A percentile compares a stretch with the other conserved stretches of the same genome.
Evolutionary conservation across 1,140 invertebrate genomes (phyloP).

Genomic region (Drosophila subpulchrella): DNA sequence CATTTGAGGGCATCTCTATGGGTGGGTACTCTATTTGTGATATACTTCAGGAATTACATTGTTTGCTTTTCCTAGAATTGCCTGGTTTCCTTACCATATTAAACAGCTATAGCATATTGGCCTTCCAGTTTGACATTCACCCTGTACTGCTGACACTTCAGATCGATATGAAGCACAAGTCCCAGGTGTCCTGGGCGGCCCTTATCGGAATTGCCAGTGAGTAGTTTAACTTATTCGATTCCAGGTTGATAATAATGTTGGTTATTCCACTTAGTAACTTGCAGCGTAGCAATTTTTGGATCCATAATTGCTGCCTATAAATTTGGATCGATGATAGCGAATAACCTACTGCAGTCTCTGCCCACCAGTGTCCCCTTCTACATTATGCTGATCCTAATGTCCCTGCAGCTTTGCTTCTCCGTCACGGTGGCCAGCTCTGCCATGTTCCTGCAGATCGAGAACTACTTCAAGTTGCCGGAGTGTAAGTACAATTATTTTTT

Average conservation of each 20-base stretch:
- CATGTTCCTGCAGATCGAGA: slow-evolving; percentile 90
- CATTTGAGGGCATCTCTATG: slow-evolving; percentile 71
- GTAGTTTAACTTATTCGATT: slow-evolving; percentile 12
- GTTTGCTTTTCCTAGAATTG: slow-evolving; percentile 40
- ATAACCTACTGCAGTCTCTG: slow-evolving; percentile 86
- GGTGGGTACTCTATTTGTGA: slow-evolving; percentile 28
- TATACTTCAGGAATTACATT: background rate
- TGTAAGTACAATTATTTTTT: slow-evolving; percentile 81
- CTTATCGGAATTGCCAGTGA: slow-evolving; percentile 88
- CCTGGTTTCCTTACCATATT: slow-evolving; percentile 85
- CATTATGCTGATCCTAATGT: slow-evolving; percentile 88
- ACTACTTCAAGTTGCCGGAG: slow-evolving; percentile 86
- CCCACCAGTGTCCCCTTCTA: slow-evolving; percentile 87
- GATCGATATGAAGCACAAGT: slow-evolving; percentile 90
- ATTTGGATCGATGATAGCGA: slow-evolving; percentile 86
- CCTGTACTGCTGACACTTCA: slow-evolving; percentile 91
- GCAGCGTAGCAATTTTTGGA: slow-evolving; percentile 88
- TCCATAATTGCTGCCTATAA: slow-evolving; percentile 87
- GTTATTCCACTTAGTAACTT: slow-evolving; percentile 85
- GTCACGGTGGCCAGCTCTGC: slow-evolving; percentile 90
- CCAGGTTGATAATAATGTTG: no score
- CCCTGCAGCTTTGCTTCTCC: slow-evolving; percentile 90
- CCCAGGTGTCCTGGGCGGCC: slow-evolving; percentile 88
- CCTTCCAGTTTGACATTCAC: slow-evolving; percentile 92
- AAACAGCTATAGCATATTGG: slow-evolving; percentile 86